Conservation (phyloP, 1,140 invertebrate species). For the Anagrus nilaparvatae region DNA sequence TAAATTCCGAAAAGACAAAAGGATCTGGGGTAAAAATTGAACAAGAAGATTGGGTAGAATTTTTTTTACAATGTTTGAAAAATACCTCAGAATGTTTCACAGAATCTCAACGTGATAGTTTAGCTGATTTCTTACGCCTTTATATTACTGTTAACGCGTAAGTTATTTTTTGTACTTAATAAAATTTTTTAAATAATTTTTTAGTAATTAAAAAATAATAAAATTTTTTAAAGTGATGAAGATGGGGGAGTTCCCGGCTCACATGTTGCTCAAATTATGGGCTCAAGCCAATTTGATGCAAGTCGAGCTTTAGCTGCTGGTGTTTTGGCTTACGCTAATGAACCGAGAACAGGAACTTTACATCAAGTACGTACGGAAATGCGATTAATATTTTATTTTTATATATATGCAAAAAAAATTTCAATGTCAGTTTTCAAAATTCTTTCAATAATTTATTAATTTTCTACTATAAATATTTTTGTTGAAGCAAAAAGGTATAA, state of each 20-base stretch:
- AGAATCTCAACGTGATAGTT: conserved; percentile 14
- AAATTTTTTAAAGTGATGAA: conserved; percentile 22
- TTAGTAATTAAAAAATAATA: background rate
- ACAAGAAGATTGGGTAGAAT: conserved; percentile 26
- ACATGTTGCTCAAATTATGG: conserved; percentile 29
- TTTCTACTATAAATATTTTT: too few relatives aligned
- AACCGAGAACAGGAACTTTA: conserved; percentile 24
- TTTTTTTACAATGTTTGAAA: conserved; percentile 21
- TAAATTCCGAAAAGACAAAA: conserved; percentile 10
- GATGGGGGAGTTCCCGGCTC: conserved; percentile 26
- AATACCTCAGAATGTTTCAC: conserved; percentile 11
- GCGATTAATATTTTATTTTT: too few relatives aligned
- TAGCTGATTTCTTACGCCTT: conserved; percentile 26
- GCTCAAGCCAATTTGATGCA: conserved; percentile 20
- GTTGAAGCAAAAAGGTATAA: too few relatives aligned
- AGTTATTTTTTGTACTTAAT: conserved; percentile 8
- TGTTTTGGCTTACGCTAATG: conserved; percentile 22
- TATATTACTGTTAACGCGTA: conserved; percentile 29
- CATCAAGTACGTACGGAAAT: conserved; percentile 17
- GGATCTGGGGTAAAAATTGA: conserved; percentile 9
- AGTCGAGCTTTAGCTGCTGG: conserved; percentile 26
- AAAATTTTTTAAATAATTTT: background rate
- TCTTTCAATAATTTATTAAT: too few relatives aligned
- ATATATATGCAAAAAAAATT: too few relatives aligned
- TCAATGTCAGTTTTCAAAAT: too few relatives aligned